Evolutionary conservation across 35 echinoderm and acorn worm genomes (phyloP).

Genomic region (Antedon bifida): DNA sequence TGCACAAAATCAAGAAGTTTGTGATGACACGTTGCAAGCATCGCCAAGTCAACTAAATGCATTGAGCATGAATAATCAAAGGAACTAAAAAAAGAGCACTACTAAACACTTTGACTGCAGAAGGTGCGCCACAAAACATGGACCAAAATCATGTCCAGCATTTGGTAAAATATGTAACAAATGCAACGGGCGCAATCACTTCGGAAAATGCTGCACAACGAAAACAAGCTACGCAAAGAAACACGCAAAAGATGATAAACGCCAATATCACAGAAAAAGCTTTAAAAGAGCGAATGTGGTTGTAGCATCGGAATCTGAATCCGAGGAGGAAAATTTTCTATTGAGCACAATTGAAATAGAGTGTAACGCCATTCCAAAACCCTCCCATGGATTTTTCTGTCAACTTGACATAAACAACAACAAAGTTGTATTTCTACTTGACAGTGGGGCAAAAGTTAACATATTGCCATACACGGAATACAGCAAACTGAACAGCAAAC

Average conservation of each 20-base stretch:
- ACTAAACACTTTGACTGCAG: background rate
- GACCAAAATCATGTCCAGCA: no score
- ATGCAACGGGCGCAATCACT: no score
- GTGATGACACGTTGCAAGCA: background rate
- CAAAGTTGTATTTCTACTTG: no score
- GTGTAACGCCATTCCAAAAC: background rate
- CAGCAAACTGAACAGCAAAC: no score
- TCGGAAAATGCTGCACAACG: no score
- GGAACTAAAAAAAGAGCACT: background rate
- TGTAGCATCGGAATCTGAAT: background rate
- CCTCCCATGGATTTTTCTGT: no score
- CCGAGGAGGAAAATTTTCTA: background rate
- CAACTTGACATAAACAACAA: no score
- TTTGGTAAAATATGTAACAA: no score
- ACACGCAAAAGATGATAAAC: background rate
- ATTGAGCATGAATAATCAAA: background rate
- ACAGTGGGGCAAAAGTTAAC: no score
- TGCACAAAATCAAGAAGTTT: background rate
- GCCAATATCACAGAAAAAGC: background rate
- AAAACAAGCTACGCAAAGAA: no score
- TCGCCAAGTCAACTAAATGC: background rate
- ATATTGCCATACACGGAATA: no score
- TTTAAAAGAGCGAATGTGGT: background rate
- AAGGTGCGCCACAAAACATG: background rate
- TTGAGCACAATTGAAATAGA: background rate